phyloP scores from a whole-genome alignment of 2,797 vertebrate species.

The Etheostoma perlongum region DNA sequence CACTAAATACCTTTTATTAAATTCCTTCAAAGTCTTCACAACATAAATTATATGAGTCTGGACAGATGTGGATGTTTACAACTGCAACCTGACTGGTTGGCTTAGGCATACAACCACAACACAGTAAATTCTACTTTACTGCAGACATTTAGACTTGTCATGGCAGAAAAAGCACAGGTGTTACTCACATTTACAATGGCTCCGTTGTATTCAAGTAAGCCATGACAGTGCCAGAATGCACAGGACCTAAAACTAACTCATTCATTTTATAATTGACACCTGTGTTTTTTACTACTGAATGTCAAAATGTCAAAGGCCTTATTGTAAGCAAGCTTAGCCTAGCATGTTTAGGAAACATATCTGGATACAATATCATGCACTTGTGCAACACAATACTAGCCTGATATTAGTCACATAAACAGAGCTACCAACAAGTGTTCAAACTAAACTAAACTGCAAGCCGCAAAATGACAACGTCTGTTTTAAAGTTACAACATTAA shows the following conservation, averaged over 20 bases:
- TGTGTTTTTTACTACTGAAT: background rate
- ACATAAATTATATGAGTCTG: no score
- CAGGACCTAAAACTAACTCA: no score
- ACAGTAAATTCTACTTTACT: background rate
- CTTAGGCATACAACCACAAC: no score
- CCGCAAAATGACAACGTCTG: no score
- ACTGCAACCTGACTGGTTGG: no score
- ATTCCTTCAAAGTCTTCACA: no score
- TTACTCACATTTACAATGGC: conserved; percentile 6
- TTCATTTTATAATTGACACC: background rate
- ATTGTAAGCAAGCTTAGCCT: background rate
- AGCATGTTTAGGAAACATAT: background rate
- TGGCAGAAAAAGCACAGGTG: conserved; percentile 2
- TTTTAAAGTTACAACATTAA: no score
- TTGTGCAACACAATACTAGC: background rate
- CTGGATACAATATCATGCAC: background rate
- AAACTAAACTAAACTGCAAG: background rate
- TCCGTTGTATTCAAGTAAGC: background rate
- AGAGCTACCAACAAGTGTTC: background rate
- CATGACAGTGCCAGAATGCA: background rate
- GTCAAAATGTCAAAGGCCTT: background rate
- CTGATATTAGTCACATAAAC: background rate
- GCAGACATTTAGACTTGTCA: background rate
- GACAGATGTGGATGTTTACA: no score
- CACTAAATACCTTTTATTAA: no score